Base-by-base conservation (phyloP, 2,888 invertebrate species). In the Hipparchia sbordonii region DNA sequence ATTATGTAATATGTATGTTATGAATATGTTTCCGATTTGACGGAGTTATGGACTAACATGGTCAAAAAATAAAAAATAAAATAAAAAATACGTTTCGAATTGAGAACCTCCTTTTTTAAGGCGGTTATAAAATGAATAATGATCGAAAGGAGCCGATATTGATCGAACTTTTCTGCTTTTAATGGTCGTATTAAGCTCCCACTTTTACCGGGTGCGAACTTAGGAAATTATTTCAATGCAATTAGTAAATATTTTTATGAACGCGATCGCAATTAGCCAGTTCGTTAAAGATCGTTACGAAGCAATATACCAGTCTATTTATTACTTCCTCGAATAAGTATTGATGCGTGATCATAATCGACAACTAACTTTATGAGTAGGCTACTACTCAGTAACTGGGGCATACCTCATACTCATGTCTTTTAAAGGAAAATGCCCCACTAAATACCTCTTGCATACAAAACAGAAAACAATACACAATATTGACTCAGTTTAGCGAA, bases 371-470 rank as follows among this genome's bases (percentile, higher is more conserved):
- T 0, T 13, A 67, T 46, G 45, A 57, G 33, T 59, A 57, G 39
- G 39, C 39, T 12, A 4, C 12, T 54, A 12, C 54, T 48, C 6
- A 48, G 56, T 57, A 68, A 46, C 13, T 68, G 67, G 67, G 67
- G 10, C 67, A 48, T 59, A 57, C 59, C 48, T 46, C 23, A 68
- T 68, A 68, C n/a, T 56, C 46, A 8, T 7, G 57, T 60, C 67
- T 66, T 57, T 71, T 52, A 65, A 73, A 60, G 68, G 72, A 74
- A 70, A 74, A 72, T 67, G 59, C 51, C 56, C 45, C 72, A 70
- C 70, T 63, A 72, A 70, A 68, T 51, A 67, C 52, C 9, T 23
- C n/a, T 45, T 33, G 74, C 74, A 76, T 76, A 72, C 72, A 9
- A 76, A 76, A 67, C 10, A 70, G 13, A 46, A 33, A 46, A 72